A percentile compares a stretch with the other conserved stretches of the same genome.
These are phyloP conservation scores for Plectrocnemia conspersa DNA, from an alignment of 1,140 invertebrate species.

Conservation along the genomic window DNA sequence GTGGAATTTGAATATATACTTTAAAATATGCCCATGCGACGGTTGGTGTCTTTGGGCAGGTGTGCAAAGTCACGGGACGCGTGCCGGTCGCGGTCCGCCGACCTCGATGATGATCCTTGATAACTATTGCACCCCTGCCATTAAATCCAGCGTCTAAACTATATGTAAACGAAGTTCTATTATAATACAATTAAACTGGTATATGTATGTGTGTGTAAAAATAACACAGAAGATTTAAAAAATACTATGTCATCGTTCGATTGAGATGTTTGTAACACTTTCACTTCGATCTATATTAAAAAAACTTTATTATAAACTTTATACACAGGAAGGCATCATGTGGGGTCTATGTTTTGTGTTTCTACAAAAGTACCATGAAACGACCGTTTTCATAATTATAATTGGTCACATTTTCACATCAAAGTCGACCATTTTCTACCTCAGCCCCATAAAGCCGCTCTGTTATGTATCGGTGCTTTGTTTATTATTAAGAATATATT, in stretches of 20 bases:
- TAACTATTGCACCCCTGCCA: slow-evolving; percentile 23
- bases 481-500: no score
- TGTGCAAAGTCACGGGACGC: slow-evolving; percentile 26
- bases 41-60: slow-evolving; percentile 24
- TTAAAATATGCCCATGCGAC: not conserved
- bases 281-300: no score
- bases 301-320: no score
- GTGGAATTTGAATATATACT: not conserved
- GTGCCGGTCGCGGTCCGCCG: slow-evolving; percentile 33
- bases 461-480: no score
- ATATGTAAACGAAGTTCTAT: not conserved
- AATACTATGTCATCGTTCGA: no score
- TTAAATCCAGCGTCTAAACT: slow-evolving; percentile 19
- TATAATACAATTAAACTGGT: no score
- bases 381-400: slow-evolving; percentile 34
- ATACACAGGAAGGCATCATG: slow-evolving; percentile 7
- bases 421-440: no score
- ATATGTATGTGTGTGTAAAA: no score
- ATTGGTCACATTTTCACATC: slow-evolving; percentile 13
- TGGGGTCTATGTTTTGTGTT: slow-evolving; percentile 22
- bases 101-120: slow-evolving; percentile 19
- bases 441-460: no score
- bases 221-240: no score
- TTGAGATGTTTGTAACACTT: no score
- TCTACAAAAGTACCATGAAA: slow-evolving; percentile 25